A percentile compares a stretch with the other conserved stretches of the same genome.
phyloP scores from a whole-genome alignment of 2,113 vertebrate species.

The Plecotus auritus region DNA sequence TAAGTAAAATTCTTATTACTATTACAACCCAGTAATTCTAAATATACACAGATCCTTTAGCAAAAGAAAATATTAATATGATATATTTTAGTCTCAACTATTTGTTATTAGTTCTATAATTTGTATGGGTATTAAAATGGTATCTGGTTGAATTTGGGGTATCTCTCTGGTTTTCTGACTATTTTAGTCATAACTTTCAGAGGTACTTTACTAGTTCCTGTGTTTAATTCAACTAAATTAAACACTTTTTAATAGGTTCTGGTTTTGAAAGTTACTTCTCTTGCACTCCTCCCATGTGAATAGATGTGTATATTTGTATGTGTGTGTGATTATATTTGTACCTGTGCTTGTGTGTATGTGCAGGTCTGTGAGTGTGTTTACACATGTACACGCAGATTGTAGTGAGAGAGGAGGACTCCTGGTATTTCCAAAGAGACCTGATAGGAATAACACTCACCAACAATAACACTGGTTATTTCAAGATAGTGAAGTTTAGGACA shows the following conservation, averaged over 20 bases:
- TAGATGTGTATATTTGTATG: neutral
- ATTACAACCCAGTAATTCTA: neutral
- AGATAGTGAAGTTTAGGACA: neutral
- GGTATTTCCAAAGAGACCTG: neutral
- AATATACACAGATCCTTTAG: constrained; percentile 2
- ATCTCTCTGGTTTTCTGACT: neutral
- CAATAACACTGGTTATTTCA: neutral
- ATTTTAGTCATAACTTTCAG: neutral
- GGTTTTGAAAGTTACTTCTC: neutral
- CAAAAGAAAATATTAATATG: constrained; percentile 1
- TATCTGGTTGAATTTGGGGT: neutral
- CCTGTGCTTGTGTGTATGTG: neutral
- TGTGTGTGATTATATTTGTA: neutral
- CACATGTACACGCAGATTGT: neutral
- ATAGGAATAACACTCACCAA: neutral
- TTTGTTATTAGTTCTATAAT: neutral
- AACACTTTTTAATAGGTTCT: neutral
- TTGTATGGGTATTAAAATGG: neutral
- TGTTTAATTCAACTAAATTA: constrained; percentile 16
- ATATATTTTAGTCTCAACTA: neutral
- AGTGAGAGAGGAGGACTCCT: neutral
- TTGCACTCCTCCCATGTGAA: neutral
- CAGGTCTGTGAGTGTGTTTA: neutral
- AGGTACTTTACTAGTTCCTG: neutral
- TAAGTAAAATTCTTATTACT: neutral